Conservation (phyloP, 2,113 vertebrate species). For the Lethenteron camtschaticum region DNA sequence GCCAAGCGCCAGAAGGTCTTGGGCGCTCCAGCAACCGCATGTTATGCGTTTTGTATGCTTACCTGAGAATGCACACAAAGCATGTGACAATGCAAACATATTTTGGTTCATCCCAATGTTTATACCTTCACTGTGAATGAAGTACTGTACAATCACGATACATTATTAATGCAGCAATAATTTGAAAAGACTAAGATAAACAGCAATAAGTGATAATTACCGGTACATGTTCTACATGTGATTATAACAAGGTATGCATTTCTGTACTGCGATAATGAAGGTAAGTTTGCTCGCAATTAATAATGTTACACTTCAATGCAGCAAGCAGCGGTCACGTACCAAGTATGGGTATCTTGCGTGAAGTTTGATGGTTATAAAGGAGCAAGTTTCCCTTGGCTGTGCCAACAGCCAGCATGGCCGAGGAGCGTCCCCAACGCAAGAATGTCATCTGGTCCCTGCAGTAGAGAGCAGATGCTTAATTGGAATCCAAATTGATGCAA, state of each 20-base stretch:
- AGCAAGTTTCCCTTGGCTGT: conserved; percentile 81
- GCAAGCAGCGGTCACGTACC: conserved; percentile 29
- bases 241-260: too few species aligned
- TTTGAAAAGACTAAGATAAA: too few species aligned
- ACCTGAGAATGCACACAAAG: conserved; percentile 22
- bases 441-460: conserved; percentile 69
- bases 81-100: too few species aligned
- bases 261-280: too few species aligned
- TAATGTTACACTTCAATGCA: background rate
- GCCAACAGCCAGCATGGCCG: conserved; percentile 56
- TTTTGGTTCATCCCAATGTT: too few species aligned
- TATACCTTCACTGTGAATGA: too few species aligned
- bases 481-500: background rate
- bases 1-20: conserved; percentile 71
- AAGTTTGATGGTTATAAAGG: conserved; percentile 84
- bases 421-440: conserved; percentile 64
- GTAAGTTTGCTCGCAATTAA: background rate
- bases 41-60: conserved; percentile 83
- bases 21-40: conserved; percentile 75
- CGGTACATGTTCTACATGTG: too few species aligned
- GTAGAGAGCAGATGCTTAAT: background rate
- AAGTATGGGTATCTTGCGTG: conserved; percentile 72
- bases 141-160: too few species aligned
- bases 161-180: too few species aligned
- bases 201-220: too few species aligned